Conservation (phyloP, 2,797 vertebrate genomes). For the Oreortyx pictus region DNA sequence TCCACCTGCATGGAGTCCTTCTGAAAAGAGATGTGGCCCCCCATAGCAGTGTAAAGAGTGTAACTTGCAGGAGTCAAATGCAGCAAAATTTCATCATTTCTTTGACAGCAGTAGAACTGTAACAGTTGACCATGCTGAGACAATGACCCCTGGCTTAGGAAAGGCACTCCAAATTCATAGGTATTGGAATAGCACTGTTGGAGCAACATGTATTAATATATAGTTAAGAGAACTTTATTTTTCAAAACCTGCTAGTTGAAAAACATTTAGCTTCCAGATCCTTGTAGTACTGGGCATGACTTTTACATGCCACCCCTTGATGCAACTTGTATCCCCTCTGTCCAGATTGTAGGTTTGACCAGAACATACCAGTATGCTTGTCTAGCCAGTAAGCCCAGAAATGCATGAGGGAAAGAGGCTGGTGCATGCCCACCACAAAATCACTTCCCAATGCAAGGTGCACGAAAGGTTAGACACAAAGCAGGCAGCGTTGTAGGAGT, state of each 20-base stretch:
- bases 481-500: neutral
- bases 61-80: neutral
- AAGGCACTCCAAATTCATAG: neutral
- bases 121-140: neutral
- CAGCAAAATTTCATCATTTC: neutral
- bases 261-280: neutral
- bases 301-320: neutral
- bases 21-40: neutral
- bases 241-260: neutral
- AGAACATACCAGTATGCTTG: neutral
- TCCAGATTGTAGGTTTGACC: neutral
- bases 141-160: neutral
- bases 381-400: neutral
- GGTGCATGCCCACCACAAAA: neutral
- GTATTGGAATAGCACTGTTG: neutral
- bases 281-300: neutral
- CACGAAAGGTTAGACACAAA: neutral
- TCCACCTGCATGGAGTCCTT: neutral
- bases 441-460: neutral
- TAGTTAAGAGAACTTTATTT: accelerated
- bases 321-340: neutral
- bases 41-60: neutral
- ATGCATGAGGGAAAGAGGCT: neutral
- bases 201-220: neutral
- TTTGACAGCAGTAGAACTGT: neutral